Conservation (phyloP, 2,797 vertebrate species). For the Lutjanus campechanus region DNA sequence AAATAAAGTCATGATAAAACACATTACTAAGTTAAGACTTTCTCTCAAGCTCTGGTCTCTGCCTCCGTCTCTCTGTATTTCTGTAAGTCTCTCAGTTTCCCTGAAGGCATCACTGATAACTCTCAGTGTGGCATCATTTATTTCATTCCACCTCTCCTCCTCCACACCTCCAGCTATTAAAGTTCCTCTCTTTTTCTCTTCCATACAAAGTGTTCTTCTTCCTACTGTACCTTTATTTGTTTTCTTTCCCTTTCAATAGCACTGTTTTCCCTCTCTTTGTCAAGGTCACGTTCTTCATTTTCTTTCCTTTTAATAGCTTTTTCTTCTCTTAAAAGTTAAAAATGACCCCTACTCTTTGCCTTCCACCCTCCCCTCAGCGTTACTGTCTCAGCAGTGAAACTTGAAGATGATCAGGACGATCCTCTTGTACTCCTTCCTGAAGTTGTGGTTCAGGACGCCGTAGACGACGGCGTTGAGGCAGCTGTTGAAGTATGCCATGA, state of each 20-base stretch:
- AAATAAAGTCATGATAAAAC: slow-evolving; percentile 24
- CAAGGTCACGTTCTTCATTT: slow-evolving; percentile 11
- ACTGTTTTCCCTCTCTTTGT: slow-evolving; percentile 11
- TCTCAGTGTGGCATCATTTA: slow-evolving; percentile 47
- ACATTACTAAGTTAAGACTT: slow-evolving; percentile 58
- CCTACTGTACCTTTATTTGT: slow-evolving; percentile 6
- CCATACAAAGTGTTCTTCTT: background rate
- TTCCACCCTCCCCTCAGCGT: no score
- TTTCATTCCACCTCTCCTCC: slow-evolving; percentile 23
- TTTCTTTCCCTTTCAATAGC: slow-evolving; percentile 24
- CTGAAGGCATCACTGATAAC: slow-evolving; percentile 68
- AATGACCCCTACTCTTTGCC: background rate
- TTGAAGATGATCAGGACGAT: slow-evolving; percentile 87
- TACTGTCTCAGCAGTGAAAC: slow-evolving; percentile 78
- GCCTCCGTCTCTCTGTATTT: slow-evolving; percentile 18
- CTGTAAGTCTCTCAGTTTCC: slow-evolving; percentile 43
- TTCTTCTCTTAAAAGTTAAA: slow-evolving; percentile 6
- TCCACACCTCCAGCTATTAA: slow-evolving; percentile 24
- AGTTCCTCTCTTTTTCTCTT: slow-evolving; percentile 16
- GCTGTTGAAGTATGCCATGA: slow-evolving; percentile 92
- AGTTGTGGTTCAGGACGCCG: slow-evolving; percentile 89
- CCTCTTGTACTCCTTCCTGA: slow-evolving; percentile 90
- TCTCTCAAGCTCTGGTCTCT: slow-evolving; percentile 19
- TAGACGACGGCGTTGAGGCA: slow-evolving; percentile 90
- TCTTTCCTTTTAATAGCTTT: slow-evolving; percentile 6